A percentile compares a stretch with the other conserved stretches of the same genome.
phyloP scores from a whole-genome alignment of 2,113 vertebrate genomes.

The Chamaea fasciata region DNA sequence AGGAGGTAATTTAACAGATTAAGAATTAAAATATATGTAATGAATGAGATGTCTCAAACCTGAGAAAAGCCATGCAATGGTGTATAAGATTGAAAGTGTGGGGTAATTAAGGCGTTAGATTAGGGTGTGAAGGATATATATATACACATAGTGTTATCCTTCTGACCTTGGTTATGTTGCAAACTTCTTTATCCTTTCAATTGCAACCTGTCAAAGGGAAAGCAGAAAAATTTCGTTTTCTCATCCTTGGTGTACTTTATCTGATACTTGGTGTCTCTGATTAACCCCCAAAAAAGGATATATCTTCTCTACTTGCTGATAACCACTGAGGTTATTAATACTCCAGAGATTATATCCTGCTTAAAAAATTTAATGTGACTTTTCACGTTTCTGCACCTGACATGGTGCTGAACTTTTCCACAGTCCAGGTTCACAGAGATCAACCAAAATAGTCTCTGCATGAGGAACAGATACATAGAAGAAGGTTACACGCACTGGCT shows the following conservation, averaged over 20 bases:
- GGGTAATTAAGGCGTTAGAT: not conserved
- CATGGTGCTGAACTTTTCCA: not conserved
- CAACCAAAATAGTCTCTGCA: not conserved
- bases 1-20: constrained; percentile 64
- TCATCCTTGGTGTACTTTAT: not conserved
- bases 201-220: not conserved
- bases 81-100: not conserved
- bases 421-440: not conserved
- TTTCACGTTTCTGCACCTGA: not conserved
- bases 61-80: not conserved
- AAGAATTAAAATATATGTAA: not conserved
- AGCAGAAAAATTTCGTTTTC: not conserved
- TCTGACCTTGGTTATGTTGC: not conserved
- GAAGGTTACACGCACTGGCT: not conserved
- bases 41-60: not conserved
- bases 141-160: not conserved
- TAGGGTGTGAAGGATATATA: not conserved
- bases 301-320: not conserved
- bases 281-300: not conserved
- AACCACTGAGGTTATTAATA: not conserved
- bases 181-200: not conserved
- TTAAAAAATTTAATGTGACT: not conserved
- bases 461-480: not conserved
- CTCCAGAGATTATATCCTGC: not conserved
- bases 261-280: not conserved